phyloP scores from a whole-genome alignment of 1,140 invertebrate species.

The Leptestheria dahalacensis region DNA sequence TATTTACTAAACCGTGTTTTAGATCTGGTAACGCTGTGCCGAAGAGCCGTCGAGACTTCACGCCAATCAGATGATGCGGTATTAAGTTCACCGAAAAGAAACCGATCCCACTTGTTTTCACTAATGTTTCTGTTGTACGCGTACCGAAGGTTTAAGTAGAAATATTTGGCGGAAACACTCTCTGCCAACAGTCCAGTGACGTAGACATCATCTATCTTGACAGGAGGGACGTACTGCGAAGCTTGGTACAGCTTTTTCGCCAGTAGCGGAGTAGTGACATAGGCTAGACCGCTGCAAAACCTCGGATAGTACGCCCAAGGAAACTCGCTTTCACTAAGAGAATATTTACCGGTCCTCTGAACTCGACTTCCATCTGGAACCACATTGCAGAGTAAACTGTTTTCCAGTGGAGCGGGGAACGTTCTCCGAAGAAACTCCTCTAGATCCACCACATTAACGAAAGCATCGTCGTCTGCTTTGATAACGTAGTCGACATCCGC shows the following conservation, averaged over 20 bases:
- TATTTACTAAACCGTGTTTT: too few relatives aligned
- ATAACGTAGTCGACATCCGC: slow-evolving; percentile 29
- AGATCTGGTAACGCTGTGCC: too few relatives aligned
- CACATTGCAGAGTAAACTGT: slow-evolving; percentile 28
- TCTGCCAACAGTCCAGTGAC: slow-evolving; percentile 32
- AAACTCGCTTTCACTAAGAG: slow-evolving; percentile 26
- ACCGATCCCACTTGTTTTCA: background rate
- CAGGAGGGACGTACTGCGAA: slow-evolving; percentile 26
- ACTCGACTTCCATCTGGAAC: slow-evolving; percentile 26
- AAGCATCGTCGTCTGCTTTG: slow-evolving; percentile 39
- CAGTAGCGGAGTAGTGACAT: slow-evolving; percentile 42
- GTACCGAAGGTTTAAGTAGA: slow-evolving; percentile 28
- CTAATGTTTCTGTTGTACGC: slow-evolving; percentile 22
- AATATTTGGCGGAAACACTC: slow-evolving; percentile 22
- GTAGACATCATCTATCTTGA: slow-evolving; percentile 39
- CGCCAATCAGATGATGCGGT: background rate
- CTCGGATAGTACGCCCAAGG: slow-evolving; percentile 25
- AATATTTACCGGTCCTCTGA: slow-evolving; percentile 30
- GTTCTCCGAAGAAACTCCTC: slow-evolving; percentile 24
- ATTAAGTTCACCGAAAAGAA: background rate
- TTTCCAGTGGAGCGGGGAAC: slow-evolving; percentile 19
- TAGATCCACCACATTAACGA: slow-evolving; percentile 33
- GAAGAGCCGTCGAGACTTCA: too few relatives aligned
- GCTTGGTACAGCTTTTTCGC: slow-evolving; percentile 28
- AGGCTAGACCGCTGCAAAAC: slow-evolving; percentile 34